phyloP scores from a whole-genome alignment of 2,888 invertebrate species.

The Hymenopus coronatus region DNA sequence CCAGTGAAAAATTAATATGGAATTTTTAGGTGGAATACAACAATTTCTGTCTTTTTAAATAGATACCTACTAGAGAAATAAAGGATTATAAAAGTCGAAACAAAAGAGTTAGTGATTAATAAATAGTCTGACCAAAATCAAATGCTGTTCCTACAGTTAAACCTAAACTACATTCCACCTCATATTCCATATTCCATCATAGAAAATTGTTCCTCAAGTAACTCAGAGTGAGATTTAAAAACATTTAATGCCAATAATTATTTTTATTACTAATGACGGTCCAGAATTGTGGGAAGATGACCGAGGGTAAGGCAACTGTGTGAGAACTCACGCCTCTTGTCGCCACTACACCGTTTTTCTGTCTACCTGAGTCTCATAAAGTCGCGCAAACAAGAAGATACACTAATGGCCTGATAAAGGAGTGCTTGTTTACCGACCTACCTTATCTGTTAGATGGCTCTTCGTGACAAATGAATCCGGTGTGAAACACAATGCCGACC shows the following conservation, averaged over 20 bases:
- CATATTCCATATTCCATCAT: no score
- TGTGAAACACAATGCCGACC: neutral
- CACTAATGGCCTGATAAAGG: neutral
- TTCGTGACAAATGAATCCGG: neutral
- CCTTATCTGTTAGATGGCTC: neutral
- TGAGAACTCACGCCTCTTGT: neutral
- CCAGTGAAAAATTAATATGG: no score
- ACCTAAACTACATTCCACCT: no score
- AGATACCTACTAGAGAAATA: no score
- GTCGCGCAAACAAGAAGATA: neutral
- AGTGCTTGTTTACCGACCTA: neutral
- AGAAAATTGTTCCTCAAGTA: no score
- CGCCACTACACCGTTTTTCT: neutral
- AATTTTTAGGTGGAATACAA: no score
- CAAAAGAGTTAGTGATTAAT: no score
- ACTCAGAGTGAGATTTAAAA: no score
- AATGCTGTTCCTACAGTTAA: no score
- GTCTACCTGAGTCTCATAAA: neutral
- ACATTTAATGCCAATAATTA: neutral
- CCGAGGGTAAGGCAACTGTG: neutral
- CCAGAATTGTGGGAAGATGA: neutral
- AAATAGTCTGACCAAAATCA: no score
- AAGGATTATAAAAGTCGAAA: no score
- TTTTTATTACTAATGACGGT: neutral
- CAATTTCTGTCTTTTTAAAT: no score